phyloP scores from a whole-genome alignment of 2,888 invertebrate genomes.

The Griposia aprilina region DNA sequence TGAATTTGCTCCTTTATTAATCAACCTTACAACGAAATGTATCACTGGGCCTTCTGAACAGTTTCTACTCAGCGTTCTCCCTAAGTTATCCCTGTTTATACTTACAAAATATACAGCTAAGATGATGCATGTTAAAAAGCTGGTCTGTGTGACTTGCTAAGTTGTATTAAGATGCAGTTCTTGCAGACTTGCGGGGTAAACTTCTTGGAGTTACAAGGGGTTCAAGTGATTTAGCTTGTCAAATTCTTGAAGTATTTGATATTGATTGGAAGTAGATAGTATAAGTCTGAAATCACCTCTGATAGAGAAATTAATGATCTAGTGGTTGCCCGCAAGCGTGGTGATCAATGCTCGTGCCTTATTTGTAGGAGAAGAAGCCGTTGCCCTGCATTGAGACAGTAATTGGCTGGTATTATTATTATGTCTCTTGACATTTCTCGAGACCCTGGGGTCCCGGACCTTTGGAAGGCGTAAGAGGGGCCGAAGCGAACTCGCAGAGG shows the following conservation, averaged over 20 bases:
- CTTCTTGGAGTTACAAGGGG: neutral
- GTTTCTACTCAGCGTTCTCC: neutral
- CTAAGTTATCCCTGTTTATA: constrained; percentile 19
- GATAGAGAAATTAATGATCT: no score
- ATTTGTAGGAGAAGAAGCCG: no score
- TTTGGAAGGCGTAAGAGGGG: no score
- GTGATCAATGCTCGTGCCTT: no score
- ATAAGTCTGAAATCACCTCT: no score
- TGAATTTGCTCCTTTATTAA: neutral
- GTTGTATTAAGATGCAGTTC: constrained; percentile 9
- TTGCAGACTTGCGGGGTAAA: neutral
- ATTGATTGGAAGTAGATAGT: neutral
- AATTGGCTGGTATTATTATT: no score
- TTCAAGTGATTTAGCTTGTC: neutral
- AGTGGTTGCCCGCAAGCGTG: no score
- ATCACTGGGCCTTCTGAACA: constrained; percentile 14
- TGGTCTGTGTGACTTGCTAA: constrained; percentile 3
- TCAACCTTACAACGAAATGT: neutral
- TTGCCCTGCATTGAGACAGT: no score
- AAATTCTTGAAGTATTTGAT: neutral
- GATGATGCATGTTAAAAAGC: constrained; percentile 22
- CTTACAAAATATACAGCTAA: constrained; percentile 18
- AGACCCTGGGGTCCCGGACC: no score
- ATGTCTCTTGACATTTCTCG: no score
- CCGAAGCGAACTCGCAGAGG: no score